A percentile compares a stretch with the other conserved stretches of the same genome.
Conservation (phyloP, 2,113 vertebrate species). For the Atrichornis clamosus region DNA sequence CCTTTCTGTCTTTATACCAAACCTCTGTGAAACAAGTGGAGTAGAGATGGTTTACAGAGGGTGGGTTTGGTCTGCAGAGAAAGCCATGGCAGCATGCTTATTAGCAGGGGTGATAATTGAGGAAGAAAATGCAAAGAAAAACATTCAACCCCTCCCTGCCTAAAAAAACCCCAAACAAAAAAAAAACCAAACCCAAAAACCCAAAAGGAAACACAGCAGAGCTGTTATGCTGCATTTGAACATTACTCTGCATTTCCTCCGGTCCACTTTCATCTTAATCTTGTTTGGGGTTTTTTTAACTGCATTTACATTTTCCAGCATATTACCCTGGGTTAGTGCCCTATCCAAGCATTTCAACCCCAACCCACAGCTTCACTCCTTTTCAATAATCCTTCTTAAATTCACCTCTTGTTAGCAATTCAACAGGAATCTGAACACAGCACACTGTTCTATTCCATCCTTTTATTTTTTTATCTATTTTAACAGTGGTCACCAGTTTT, state of each 20-base stretch:
- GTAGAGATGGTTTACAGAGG: background rate
- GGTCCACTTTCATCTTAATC: background rate
- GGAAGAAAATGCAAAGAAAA: background rate
- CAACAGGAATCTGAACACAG: background rate
- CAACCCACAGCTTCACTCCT: background rate
- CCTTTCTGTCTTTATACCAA: background rate
- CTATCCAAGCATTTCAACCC: background rate
- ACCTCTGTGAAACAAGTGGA: background rate
- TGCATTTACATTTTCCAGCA: background rate
- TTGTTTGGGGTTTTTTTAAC: background rate
- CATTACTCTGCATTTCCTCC: background rate
- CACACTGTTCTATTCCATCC: background rate
- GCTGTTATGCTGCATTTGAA: background rate
- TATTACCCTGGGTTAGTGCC: background rate
- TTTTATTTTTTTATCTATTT: background rate
- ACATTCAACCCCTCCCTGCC: background rate
- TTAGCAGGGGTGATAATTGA: background rate
- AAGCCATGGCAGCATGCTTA: background rate
- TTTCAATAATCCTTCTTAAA: background rate
- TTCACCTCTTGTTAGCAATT: background rate
- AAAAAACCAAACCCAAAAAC: background rate
- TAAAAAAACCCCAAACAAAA: background rate
- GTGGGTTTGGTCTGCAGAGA: background rate
- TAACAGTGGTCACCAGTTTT: background rate
- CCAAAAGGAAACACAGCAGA: background rate